These are phyloP conservation scores for Diploptera punctata DNA, from an alignment of 2,888 invertebrate species.

Conservation along the genomic window DNA sequence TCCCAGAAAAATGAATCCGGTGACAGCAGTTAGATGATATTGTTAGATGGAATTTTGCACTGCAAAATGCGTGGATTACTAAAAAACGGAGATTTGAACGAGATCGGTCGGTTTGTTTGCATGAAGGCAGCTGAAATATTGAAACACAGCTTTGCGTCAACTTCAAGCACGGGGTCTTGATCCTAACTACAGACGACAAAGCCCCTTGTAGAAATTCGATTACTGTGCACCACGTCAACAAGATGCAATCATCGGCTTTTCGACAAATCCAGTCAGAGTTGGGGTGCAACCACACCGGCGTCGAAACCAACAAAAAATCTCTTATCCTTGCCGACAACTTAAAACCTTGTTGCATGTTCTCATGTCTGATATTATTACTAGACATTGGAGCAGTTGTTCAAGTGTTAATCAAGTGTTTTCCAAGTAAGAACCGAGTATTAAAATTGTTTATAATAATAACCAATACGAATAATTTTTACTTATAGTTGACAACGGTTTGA, in stretches of 20 bases:
- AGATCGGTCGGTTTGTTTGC: too few relatives aligned
- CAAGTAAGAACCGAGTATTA: too few relatives aligned
- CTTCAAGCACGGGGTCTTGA: background rate
- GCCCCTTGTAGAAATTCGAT: constrained; percentile 12
- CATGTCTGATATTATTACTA: too few relatives aligned
- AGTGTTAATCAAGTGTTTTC: too few relatives aligned
- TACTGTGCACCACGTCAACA: background rate
- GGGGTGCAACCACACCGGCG: background rate
- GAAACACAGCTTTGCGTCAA: too few relatives aligned
- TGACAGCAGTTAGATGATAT: too few relatives aligned
- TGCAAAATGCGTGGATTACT: too few relatives aligned
- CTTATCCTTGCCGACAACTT: background rate
- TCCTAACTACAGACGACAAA: constrained; percentile 9
- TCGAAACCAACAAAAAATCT: background rate
- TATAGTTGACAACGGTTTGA: background rate
- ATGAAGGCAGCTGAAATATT: too few relatives aligned
- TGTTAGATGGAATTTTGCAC: too few relatives aligned
- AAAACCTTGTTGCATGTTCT: background rate
- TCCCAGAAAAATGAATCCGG: too few relatives aligned
- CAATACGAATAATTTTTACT: background rate
- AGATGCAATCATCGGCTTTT: constrained; percentile 19
- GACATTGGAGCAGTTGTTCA: too few relatives aligned
- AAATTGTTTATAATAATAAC: background rate
- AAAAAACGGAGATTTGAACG: too few relatives aligned
- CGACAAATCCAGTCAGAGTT: background rate